phyloP scores from a whole-genome alignment of 2,113 vertebrate genomes.

The Oncorhynchus clarkii region DNA sequence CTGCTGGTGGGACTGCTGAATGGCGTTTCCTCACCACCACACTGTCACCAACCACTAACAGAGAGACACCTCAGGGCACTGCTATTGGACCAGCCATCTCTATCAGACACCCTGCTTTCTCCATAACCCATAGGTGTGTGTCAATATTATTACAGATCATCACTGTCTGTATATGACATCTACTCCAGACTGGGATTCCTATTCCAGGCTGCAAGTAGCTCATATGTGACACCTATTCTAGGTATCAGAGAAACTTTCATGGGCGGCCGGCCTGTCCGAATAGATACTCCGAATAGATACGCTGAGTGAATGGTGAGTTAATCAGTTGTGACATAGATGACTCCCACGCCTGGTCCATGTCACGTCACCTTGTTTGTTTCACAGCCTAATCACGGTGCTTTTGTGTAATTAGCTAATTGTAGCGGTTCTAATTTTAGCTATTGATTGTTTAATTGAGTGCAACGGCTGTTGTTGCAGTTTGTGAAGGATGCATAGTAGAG shows the following conservation, averaged over 20 bases:
- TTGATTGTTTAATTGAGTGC: slow-evolving; percentile 63
- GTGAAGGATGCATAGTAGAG: not conserved
- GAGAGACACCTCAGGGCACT: too few relatives aligned
- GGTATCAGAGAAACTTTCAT: slow-evolving; percentile 53
- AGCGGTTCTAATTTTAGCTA: slow-evolving; percentile 52
- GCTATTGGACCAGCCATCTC: slow-evolving; percentile 42
- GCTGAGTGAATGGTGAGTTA: slow-evolving; percentile 55
- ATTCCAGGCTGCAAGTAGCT: not conserved
- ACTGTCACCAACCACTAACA: too few relatives aligned
- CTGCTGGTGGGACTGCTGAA: slow-evolving; percentile 48
- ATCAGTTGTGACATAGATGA: slow-evolving; percentile 51
- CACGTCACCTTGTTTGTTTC: slow-evolving; percentile 55
- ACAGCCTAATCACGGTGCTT: slow-evolving; percentile 62
- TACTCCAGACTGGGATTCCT: too few relatives aligned
- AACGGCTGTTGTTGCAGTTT: slow-evolving; percentile 26
- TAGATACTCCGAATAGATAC: slow-evolving; percentile 62
- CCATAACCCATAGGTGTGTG: slow-evolving; percentile 13
- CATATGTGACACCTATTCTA: slow-evolving; percentile 44
- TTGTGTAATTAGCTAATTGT: slow-evolving; percentile 69
- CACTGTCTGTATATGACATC: slow-evolving; percentile 5
- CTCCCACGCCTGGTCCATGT: slow-evolving; percentile 34
- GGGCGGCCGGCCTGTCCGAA: slow-evolving; percentile 39
- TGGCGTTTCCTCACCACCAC: slow-evolving; percentile 24
- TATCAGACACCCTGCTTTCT: slow-evolving; percentile 30
- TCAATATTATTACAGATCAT: slow-evolving; percentile 51